Evolutionary conservation across 2,888 invertebrate species (phyloP).

Genomic region (Macrophya alboannulata): DNA sequence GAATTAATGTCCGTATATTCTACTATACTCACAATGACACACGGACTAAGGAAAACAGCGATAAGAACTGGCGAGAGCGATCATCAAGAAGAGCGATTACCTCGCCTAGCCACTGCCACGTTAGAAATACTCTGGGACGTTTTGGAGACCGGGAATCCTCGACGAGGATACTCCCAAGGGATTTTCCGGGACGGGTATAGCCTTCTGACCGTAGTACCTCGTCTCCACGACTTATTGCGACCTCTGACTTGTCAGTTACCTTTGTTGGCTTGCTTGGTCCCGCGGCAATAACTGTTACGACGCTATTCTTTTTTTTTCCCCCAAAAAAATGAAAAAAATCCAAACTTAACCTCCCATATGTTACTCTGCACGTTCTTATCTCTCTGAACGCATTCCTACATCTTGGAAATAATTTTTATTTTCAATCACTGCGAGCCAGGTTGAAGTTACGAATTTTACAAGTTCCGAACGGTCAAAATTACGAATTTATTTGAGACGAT

Average conservation of each 20-base stretch:
- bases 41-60: conserved; percentile 35
- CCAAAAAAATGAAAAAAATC: not conserved
- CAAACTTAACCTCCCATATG: not conserved
- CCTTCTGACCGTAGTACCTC: not conserved
- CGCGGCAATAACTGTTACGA: conserved; percentile 27
- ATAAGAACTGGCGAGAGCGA: conserved; percentile 27
- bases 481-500: too few relatives aligned
- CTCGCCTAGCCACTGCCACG: conserved; percentile 1
- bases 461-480: too few relatives aligned
- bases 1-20: not conserved
- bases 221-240: conserved; percentile 6
- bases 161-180: conserved; percentile 28
- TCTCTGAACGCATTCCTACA: too few relatives aligned
- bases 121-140: conserved; percentile 37
- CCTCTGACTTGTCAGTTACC: conserved; percentile 22
- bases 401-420: too few relatives aligned
- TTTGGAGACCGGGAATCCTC: not conserved
- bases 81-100: conserved; percentile 45
- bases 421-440: too few relatives aligned
- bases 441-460: too few relatives aligned
- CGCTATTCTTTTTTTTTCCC: not conserved
- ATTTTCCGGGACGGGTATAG: conserved; percentile 23
- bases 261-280: not conserved
- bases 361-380: too few relatives aligned
- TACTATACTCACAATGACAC: not conserved